phyloP scores from a whole-genome alignment of 2,797 vertebrate genomes.

The Semaprochilodus insignis region DNA sequence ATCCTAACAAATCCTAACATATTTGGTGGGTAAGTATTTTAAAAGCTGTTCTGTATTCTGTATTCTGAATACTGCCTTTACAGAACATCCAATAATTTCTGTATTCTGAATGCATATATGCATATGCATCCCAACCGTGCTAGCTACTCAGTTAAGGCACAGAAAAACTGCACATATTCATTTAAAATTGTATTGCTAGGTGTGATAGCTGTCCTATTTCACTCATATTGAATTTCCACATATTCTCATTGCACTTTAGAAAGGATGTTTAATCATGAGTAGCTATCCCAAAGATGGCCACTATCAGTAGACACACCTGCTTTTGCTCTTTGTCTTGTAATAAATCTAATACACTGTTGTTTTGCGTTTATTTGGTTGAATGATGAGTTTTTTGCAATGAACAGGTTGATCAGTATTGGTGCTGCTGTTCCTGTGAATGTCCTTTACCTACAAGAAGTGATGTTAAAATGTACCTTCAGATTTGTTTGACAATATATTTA shows the following conservation, averaged over 20 bases:
- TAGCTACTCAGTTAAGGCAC: too few species aligned
- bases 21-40: too few species aligned
- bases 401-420: background rate
- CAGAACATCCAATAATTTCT: too few species aligned
- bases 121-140: too few species aligned
- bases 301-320: background rate
- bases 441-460: background rate
- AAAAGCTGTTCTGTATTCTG: too few species aligned
- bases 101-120: too few species aligned
- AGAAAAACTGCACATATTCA: background rate
- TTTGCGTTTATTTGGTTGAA: background rate
- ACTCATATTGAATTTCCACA: background rate
- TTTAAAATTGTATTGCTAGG: background rate
- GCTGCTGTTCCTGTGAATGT: background rate
- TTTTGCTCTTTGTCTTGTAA: background rate
- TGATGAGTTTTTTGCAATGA: background rate
- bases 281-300: background rate
- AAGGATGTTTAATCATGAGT: background rate
- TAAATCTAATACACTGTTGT: background rate
- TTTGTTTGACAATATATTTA: background rate
- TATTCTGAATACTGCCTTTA: too few species aligned
- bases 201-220: background rate
- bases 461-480: background rate
- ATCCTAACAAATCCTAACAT: too few species aligned
- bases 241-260: background rate